Conservation (phyloP, 2,113 vertebrate species). For the Lagopus muta region DNA sequence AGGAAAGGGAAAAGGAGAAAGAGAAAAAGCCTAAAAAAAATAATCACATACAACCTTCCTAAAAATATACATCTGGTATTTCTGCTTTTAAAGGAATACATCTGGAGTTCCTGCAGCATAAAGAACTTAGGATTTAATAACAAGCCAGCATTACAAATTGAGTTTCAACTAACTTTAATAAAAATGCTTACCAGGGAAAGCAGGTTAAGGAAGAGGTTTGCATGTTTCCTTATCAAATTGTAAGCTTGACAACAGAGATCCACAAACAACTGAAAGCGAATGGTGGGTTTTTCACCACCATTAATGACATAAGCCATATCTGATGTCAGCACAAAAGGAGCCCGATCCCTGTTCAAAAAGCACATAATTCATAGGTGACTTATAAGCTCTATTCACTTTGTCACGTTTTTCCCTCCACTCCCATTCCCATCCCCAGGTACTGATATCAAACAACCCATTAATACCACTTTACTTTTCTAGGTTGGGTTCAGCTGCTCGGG, state of each 20-base stretch:
- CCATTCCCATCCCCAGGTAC: background rate
- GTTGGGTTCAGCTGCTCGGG: background rate
- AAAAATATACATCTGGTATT: background rate
- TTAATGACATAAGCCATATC: conserved; percentile 99
- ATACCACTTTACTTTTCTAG: fast-evolving
- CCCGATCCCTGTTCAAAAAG: conserved; percentile 87
- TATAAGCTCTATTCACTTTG: background rate
- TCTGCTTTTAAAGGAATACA: background rate
- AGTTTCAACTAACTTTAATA: background rate
- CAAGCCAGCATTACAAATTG: background rate
- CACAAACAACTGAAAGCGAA: conserved; percentile 97
- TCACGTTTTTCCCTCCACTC: background rate
- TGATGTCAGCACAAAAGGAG: conserved; percentile 96
- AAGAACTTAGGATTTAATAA: background rate
- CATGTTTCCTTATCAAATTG: conserved; percentile 95
- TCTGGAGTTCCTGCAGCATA: background rate
- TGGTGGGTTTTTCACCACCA: conserved; percentile 95
- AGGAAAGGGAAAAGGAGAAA: background rate
- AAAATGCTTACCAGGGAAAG: conserved; percentile 88
- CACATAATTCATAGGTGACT: background rate
- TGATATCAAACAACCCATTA: background rate
- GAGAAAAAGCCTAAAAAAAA: background rate
- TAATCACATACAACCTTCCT: background rate
- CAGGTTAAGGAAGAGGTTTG: conserved; percentile 94
- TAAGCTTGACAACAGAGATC: conserved; percentile 97